Evolutionary conservation across 2,888 invertebrate species (phyloP).

Genomic region (Agonopterix arenella): DNA sequence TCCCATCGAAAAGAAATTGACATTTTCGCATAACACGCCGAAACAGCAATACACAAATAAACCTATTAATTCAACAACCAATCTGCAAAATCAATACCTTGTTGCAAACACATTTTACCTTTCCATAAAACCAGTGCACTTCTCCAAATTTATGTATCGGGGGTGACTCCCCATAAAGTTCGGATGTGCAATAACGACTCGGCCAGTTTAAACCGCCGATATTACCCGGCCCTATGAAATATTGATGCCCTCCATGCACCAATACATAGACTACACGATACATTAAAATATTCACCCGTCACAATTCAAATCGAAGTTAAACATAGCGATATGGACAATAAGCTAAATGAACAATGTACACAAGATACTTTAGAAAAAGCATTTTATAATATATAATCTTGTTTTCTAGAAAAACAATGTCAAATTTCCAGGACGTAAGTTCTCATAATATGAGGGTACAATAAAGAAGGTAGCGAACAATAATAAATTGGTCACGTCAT

Average conservation of each 20-base stretch:
- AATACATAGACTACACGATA: constrained; percentile 11
- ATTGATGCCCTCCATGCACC: constrained; percentile 50
- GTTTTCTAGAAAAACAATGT: too few species aligned
- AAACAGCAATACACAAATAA: not conserved
- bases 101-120: constrained; percentile 53
- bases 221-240: constrained; percentile 61
- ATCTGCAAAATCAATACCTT: constrained; percentile 64
- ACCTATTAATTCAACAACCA: constrained; percentile 35
- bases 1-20: too few species aligned
- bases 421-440: too few species aligned
- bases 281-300: constrained; percentile 17
- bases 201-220: constrained; percentile 64
- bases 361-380: too few species aligned
- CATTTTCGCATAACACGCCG: not conserved
- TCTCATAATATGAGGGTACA: too few species aligned
- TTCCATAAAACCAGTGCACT: constrained; percentile 60
- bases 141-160: constrained; percentile 65
- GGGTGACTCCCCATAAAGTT: constrained; percentile 68
- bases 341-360: too few species aligned
- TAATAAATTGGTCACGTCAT: too few species aligned
- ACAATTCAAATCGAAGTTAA: constrained; percentile 21
- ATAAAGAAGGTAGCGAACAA: too few species aligned
- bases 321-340: too few species aligned
- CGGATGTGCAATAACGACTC: constrained; percentile 65
- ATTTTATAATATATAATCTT: too few species aligned